Evolutionary conservation across 2,113 vertebrate species (phyloP).

Genomic region (Tychaedon coryphoeus): DNA sequence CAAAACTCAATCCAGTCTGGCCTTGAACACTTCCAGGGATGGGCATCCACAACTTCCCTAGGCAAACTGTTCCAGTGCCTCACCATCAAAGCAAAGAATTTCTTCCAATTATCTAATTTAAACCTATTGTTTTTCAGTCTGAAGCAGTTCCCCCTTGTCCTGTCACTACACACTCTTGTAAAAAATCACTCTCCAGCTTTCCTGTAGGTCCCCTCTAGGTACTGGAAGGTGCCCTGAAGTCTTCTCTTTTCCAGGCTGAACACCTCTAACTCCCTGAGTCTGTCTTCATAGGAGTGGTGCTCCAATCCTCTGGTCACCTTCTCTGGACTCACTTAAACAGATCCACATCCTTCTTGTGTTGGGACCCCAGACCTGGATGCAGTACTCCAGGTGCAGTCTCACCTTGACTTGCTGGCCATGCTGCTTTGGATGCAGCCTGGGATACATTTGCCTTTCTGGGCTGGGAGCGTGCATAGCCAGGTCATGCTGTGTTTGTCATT

Average conservation of each 20-base stretch:
- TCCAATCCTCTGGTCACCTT: neutral
- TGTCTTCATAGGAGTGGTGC: neutral
- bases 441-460: neutral
- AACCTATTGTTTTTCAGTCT: neutral
- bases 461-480: fast-evolving
- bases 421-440: neutral
- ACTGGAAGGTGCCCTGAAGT: neutral
- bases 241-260: neutral
- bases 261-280: neutral
- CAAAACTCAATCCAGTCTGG: neutral
- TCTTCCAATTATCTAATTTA: neutral
- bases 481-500: neutral
- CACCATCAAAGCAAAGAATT: neutral
- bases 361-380: neutral
- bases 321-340: neutral
- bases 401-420: neutral
- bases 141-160: neutral
- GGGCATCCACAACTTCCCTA: neutral
- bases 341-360: neutral
- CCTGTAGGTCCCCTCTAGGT: neutral
- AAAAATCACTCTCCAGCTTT: neutral
- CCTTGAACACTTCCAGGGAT: neutral
- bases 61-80: neutral
- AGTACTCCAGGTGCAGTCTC: neutral
- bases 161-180: neutral